These are phyloP conservation scores for Eriocheir sinensis DNA, from an alignment of 1,140 invertebrate genomes.

Conservation along the genomic window DNA sequence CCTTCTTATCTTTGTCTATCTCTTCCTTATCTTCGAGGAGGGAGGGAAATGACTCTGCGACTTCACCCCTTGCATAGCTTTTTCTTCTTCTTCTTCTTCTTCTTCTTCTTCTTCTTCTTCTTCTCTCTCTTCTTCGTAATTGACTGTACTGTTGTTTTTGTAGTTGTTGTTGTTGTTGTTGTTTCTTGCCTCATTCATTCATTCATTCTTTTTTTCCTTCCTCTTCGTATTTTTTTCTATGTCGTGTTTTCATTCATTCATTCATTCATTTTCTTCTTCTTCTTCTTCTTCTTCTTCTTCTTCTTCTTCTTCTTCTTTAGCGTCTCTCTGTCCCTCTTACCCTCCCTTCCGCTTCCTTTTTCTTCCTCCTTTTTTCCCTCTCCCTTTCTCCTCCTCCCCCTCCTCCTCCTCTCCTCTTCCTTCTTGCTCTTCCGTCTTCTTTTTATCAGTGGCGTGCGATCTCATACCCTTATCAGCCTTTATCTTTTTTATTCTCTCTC, in stretches of 20 bases:
- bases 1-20: conserved; percentile 26
- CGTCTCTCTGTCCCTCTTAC: not conserved
- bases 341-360: not conserved
- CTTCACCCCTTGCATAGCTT: not conserved
- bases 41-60: not conserved
- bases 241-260: no score
- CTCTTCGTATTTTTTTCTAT: no score
- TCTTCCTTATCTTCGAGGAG: not conserved
- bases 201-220: no score
- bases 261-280: no score
- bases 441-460: not conserved
- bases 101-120: not conserved
- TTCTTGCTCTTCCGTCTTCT: not conserved
- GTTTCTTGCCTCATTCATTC: no score
- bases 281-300: not conserved
- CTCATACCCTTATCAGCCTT: not conserved
- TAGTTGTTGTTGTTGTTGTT: no score
- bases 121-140: not conserved
- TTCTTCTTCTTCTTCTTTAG: not conserved
- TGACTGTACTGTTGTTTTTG: no score
- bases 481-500: not conserved
- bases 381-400: not conserved
- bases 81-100: not conserved
- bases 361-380: not conserved
- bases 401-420: not conserved